Percentiles rank a stretch among this genome's conserved stretches.
Evolutionary conservation across 2,888 invertebrate species (phyloP).

Genomic region (Furcula furcula): DNA sequence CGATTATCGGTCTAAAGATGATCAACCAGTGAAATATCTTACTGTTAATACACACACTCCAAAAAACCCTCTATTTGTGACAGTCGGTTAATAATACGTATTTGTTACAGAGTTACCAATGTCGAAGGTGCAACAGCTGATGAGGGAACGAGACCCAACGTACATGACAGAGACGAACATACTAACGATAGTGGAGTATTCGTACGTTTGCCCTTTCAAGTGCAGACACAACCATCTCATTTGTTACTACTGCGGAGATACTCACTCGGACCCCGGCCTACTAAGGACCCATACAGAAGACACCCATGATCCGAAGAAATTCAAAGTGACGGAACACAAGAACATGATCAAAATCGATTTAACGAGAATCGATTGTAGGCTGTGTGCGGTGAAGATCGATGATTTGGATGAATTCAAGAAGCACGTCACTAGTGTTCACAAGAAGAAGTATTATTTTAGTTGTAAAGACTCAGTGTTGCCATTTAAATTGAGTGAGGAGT

Average conservation of each 20-base stretch:
- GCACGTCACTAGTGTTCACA: conserved; percentile 51
- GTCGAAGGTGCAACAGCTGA: conserved; percentile 59
- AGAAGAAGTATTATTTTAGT: conserved; percentile 59
- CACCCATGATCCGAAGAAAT: conserved; percentile 54
- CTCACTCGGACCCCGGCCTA: conserved; percentile 43
- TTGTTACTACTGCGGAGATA: conserved; percentile 65
- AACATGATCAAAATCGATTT: conserved; percentile 71
- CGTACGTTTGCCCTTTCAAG: conserved; percentile 66
- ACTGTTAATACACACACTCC: too few relatives aligned
- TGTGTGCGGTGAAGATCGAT: conserved; percentile 49
- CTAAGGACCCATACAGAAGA: conserved; percentile 47
- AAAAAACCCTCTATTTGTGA: too few relatives aligned
- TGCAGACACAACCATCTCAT: conserved; percentile 66
- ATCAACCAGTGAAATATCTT: too few relatives aligned
- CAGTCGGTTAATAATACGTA: background rate
- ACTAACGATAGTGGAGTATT: conserved; percentile 60
- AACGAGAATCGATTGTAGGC: conserved; percentile 60
- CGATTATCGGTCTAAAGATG: too few relatives aligned
- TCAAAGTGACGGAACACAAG: conserved; percentile 62
- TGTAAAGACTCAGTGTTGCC: conserved; percentile 58
- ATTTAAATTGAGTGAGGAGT: conserved; percentile 50
- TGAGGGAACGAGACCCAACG: conserved; percentile 60
- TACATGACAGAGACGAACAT: conserved; percentile 68
- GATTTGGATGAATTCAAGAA: conserved; percentile 54
- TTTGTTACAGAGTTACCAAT: conserved; percentile 52